phyloP scores from a whole-genome alignment of 2,888 invertebrate genomes.

The Nephrotoma guestfalica region DNA sequence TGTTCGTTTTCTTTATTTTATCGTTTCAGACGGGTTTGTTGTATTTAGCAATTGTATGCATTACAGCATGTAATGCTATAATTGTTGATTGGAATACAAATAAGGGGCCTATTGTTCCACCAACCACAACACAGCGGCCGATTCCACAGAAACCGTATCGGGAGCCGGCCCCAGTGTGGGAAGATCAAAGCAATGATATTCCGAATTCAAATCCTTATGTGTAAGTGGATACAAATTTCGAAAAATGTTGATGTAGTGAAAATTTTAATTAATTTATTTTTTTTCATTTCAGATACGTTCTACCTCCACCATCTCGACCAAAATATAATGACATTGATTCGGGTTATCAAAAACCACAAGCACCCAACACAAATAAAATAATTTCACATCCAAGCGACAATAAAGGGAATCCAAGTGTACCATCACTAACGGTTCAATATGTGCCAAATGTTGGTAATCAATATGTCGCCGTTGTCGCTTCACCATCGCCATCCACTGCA shows the following conservation, averaged over 20 bases:
- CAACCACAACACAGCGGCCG: conserved; percentile 36
- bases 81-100: conserved; percentile 48
- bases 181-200: conserved; percentile 38
- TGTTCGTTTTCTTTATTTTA: not conserved
- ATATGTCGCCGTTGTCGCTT: conserved; percentile 25
- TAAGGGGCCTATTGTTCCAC: conserved; percentile 43
- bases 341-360: conserved; percentile 12
- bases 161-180: conserved; percentile 47
- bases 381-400: conserved; percentile 14
- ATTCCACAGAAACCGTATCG: conserved; percentile 38
- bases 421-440: conserved; percentile 25
- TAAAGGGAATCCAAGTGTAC: conserved; percentile 12
- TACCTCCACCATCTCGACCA: conserved; percentile 31
- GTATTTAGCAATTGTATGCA: not conserved
- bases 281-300: conserved; percentile 22
- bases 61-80: conserved; percentile 32
- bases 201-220: conserved; percentile 46
- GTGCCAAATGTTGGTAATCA: conserved; percentile 28
- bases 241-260: not conserved
- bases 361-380: conserved; percentile 20
- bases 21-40: not conserved
- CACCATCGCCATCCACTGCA: not conserved
- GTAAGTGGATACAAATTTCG: conserved; percentile 26
- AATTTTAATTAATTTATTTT: not conserved
- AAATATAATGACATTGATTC: conserved; percentile 11